Percentiles rank a stretch among this genome's conserved stretches.
Evolutionary conservation across 2,797 vertebrate genomes (phyloP).

Genomic region (Vultur gryphus): DNA sequence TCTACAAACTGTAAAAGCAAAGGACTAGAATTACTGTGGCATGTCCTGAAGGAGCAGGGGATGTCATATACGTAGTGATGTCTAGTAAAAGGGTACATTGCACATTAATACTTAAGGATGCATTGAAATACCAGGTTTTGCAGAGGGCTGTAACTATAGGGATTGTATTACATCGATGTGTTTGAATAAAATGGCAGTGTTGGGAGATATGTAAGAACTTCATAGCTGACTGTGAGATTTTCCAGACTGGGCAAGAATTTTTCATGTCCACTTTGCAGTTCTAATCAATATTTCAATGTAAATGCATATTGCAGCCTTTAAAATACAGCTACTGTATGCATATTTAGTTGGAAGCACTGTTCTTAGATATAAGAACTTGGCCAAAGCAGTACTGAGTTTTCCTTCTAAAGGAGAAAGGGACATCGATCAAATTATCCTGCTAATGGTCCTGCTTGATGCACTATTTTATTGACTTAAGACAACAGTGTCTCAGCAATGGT

Average conservation of each 20-base stretch:
- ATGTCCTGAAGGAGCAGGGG: background rate
- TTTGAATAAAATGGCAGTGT: background rate
- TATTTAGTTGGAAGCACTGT: background rate
- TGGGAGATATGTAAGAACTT: background rate
- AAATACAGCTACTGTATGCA: background rate
- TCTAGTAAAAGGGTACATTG: background rate
- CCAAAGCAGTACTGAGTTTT: background rate
- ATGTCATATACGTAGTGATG: background rate
- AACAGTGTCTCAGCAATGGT: background rate
- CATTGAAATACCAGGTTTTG: background rate
- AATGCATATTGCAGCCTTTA: background rate
- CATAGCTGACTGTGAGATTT: background rate
- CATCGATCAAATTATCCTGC: background rate
- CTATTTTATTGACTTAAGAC: background rate
- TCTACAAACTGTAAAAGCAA: background rate
- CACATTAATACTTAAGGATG: background rate
- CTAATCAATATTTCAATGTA: background rate
- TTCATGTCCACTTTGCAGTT: background rate
- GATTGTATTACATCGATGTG: background rate
- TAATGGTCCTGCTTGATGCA: background rate
- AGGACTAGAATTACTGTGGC: background rate
- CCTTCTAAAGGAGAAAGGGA: background rate
- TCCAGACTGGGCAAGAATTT: background rate
- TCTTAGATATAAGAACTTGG: background rate
- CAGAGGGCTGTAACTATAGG: background rate